Percentiles rank a stretch among this genome's conserved stretches.
Evolutionary conservation across 1,140 invertebrate species (phyloP).

Genomic region (Cataglyphis hispanica): DNA sequence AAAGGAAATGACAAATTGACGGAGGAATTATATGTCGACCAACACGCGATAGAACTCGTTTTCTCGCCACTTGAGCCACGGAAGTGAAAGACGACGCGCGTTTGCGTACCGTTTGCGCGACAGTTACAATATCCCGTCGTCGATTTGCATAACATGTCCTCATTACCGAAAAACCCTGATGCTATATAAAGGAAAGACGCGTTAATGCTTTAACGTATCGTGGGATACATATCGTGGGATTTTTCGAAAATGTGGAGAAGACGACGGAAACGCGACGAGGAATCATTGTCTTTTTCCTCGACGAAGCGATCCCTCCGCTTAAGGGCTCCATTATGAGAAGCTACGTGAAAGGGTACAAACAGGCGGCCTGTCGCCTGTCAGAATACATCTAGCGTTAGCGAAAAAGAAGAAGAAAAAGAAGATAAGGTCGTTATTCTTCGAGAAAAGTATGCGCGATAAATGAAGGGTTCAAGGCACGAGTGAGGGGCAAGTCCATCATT

Average conservation of each 20-base stretch:
- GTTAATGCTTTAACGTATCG: background rate
- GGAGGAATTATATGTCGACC: constrained; percentile 19
- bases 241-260: constrained; percentile 65
- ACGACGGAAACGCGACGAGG: constrained; percentile 36
- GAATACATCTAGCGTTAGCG: background rate
- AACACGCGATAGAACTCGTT: constrained; percentile 24
- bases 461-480: constrained; percentile 17
- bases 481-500: constrained; percentile 6
- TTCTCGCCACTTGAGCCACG: background rate
- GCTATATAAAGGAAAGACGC: constrained; percentile 25
- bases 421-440: constrained; percentile 27
- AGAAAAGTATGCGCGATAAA: constrained; percentile 21
- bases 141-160: constrained; percentile 74
- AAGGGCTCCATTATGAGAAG: constrained; percentile 9
- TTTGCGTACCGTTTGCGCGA: constrained; percentile 32
- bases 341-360: constrained; percentile 29
- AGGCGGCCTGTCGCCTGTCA: constrained; percentile 6
- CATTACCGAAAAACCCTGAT: constrained; percentile 58
- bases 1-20: constrained; percentile 32
- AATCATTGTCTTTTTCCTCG: background rate
- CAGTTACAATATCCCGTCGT: constrained; percentile 39
- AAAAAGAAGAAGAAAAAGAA: background rate
- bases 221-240: constrained; percentile 62
- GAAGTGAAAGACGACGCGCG: constrained; percentile 18
- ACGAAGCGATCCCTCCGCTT: background rate